Evolutionary conservation across 2,797 vertebrate genomes (phyloP).

Genomic region (Erethizon dorsatum): DNA sequence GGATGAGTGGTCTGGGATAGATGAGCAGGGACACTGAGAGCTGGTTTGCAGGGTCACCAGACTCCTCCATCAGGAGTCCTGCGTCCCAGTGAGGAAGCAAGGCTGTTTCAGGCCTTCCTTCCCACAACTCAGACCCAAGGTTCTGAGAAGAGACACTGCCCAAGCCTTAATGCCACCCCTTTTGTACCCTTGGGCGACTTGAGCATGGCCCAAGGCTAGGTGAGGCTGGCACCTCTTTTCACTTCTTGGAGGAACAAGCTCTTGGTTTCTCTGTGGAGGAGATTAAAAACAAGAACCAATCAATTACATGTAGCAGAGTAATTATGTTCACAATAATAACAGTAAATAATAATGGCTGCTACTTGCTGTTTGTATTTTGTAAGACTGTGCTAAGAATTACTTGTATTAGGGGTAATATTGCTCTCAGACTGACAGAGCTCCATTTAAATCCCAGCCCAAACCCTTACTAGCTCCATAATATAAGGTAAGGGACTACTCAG

Average conservation of each 20-base stretch:
- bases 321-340: constrained; percentile 52
- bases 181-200: neutral
- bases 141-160: neutral
- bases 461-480: neutral
- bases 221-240: neutral
- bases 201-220: neutral
- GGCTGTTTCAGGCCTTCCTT: neutral
- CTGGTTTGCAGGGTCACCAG: neutral
- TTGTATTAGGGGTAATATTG: neutral
- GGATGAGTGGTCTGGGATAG: neutral
- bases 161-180: neutral
- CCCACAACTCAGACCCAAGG: neutral
- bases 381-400: constrained; percentile 14
- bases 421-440: neutral
- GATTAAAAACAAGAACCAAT: constrained; percentile 32
- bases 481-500: neutral
- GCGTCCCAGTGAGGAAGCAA: neutral
- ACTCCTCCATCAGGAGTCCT: neutral
- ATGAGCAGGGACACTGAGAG: neutral
- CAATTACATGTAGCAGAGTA: neutral
- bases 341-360: constrained; percentile 33
- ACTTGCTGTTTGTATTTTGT: neutral
- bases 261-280: constrained; percentile 43
- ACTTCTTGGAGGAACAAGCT: neutral
- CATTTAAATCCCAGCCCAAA: neutral